Evolutionary conservation across 2,113 vertebrate genomes (phyloP).

Genomic region (Himantopus leucocephalus): DNA sequence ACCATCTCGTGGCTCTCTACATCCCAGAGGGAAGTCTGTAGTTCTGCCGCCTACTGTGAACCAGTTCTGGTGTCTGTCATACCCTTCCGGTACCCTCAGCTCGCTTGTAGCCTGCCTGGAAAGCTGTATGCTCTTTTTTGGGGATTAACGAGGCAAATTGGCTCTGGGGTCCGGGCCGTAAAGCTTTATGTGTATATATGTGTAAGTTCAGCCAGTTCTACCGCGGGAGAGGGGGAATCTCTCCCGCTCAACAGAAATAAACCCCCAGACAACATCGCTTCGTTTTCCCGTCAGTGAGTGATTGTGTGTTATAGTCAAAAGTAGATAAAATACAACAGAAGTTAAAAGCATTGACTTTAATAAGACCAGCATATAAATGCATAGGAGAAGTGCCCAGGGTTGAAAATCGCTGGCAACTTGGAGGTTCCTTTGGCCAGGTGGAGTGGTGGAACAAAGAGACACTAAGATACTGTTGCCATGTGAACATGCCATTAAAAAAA

Average conservation of each 20-base stretch:
- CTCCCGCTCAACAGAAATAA: not conserved
- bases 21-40: too few species aligned
- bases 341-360: not conserved
- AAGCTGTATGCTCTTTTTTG: not conserved
- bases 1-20: too few species aligned
- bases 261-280: not conserved
- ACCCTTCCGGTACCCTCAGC: not conserved
- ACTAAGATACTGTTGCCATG: not conserved
- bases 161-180: not conserved
- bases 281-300: not conserved
- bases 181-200: too few species aligned
- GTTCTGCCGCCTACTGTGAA: not conserved
- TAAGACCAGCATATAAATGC: not conserved
- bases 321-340: not conserved
- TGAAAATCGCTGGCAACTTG: not conserved
- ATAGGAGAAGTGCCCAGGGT: not conserved
- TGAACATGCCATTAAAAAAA: not conserved
- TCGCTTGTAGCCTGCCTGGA: not conserved
- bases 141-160: rapidly evolving
- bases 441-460: not conserved
- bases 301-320: not conserved
- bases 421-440: not conserved
- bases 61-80: not conserved
- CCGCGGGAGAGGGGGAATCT: too few species aligned
- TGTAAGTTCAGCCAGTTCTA: not conserved